phyloP scores from a whole-genome alignment of 2,113 vertebrate species.

The Oncorhynchus gorbuscha region DNA sequence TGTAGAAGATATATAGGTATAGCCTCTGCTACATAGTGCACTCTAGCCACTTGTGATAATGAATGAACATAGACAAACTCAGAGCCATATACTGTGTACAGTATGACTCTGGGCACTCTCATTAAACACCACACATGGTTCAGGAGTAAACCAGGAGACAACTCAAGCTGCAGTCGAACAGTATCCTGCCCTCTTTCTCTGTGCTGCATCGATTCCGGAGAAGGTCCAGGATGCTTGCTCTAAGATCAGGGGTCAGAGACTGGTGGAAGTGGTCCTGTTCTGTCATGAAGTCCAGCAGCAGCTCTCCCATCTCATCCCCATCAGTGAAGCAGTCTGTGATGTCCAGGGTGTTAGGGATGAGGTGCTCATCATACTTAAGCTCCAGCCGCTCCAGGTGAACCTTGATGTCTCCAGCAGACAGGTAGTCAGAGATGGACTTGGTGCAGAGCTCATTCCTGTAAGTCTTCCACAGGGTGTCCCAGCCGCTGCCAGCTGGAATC shows the following conservation, averaged over 20 bases:
- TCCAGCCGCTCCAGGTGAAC: conserved; percentile 46
- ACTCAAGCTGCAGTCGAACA: conserved; percentile 53
- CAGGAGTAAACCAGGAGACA: conserved; percentile 30
- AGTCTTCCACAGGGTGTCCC: conserved; percentile 63
- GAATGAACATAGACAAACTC: no score
- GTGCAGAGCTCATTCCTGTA: conserved; percentile 52
- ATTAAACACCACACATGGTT: not conserved
- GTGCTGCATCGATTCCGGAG: conserved; percentile 79
- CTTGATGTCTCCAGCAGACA: conserved; percentile 53
- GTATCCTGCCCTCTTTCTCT: conserved; percentile 73
- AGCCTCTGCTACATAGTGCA: no score
- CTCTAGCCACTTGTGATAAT: no score
- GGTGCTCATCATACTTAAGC: conserved; percentile 60
- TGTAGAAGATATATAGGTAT: no score
- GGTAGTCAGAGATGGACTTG: conserved; percentile 36
- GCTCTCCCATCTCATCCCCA: conserved; percentile 33
- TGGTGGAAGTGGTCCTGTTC: conserved; percentile 48
- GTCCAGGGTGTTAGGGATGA: conserved; percentile 46
- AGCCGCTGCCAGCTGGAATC: conserved; percentile 46
- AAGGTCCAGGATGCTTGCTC: conserved; percentile 72
- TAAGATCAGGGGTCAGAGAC: conserved; percentile 75
- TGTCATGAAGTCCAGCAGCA: conserved; percentile 63
- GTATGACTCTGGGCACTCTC: not conserved
- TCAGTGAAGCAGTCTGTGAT: conserved; percentile 62
- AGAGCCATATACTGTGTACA: no score